Evolutionary conservation across 2,797 vertebrate species (phyloP).

Genomic region (Rhincodon typus): DNA sequence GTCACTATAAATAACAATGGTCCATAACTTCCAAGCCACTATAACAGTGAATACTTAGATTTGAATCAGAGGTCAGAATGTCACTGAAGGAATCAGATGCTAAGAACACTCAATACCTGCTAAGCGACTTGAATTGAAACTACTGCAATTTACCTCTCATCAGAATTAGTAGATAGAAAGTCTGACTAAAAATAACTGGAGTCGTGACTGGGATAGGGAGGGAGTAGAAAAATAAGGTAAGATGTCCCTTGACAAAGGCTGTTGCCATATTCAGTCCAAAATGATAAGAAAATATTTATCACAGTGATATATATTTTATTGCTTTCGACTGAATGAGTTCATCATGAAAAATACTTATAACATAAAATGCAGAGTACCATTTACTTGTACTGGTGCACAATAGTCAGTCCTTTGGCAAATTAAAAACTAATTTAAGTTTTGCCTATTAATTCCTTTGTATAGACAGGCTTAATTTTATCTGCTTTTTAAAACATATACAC

Average conservation of each 20-base stretch:
- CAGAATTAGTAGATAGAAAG: background rate
- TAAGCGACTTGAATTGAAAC: background rate
- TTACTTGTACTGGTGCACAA: background rate
- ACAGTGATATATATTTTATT: too few species aligned
- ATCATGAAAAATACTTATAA: background rate
- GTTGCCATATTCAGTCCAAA: background rate
- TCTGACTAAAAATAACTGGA: background rate
- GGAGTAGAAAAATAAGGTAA: background rate
- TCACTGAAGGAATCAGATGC: background rate
- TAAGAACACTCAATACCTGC: background rate
- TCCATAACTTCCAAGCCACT: background rate
- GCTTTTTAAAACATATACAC: background rate
- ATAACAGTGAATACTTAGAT: background rate
- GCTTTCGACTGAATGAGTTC: too few species aligned
- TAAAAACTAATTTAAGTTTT: background rate
- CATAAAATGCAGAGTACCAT: background rate
- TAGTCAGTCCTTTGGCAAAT: background rate
- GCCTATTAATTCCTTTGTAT: background rate
- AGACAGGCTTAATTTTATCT: background rate
- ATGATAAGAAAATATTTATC: too few species aligned
- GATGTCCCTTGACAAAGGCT: background rate
- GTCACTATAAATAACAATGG: background rate
- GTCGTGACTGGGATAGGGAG: too few species aligned
- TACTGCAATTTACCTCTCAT: background rate
- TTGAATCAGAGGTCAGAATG: background rate